phyloP scores from a whole-genome alignment of 2,113 vertebrate species.

The Poeciliopsis prolifica region DNA sequence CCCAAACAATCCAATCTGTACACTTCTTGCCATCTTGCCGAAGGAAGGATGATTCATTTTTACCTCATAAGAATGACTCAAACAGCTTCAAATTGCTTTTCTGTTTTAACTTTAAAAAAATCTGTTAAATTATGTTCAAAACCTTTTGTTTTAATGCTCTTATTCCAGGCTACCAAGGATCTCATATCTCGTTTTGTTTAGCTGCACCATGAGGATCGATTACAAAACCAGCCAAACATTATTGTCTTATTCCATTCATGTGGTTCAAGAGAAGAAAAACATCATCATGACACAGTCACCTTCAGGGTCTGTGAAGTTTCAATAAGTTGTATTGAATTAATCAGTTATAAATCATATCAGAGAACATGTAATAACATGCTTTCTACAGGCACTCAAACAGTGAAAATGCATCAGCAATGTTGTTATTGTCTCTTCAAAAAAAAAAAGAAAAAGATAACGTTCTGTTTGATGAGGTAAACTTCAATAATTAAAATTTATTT shows the following conservation, averaged over 20 bases:
- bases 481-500: constrained; percentile 14
- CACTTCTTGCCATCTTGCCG: too few species aligned
- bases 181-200: neutral
- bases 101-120: neutral
- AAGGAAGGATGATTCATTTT: too few species aligned
- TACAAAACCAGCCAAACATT: neutral
- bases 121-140: neutral
- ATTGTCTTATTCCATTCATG: neutral
- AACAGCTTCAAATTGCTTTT: neutral
- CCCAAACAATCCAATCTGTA: too few species aligned
- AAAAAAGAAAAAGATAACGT: too few species aligned
- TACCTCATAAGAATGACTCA: too few species aligned
- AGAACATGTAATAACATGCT: neutral
- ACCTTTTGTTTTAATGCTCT: neutral
- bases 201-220: too few species aligned
- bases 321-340: neutral
- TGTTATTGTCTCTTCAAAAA: neutral
- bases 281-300: too few species aligned
- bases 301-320: neutral
- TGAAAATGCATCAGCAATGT: constrained; percentile 13
- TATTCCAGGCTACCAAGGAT: neutral
- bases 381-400: constrained; percentile 8
- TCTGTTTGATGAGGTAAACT: constrained; percentile 2
- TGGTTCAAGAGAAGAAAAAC: neutral
- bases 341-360: neutral